Percentiles rank a stretch among this genome's conserved stretches.
phyloP scores from a whole-genome alignment of 2,113 vertebrate genomes.

The Eptesicus fuscus region DNA sequence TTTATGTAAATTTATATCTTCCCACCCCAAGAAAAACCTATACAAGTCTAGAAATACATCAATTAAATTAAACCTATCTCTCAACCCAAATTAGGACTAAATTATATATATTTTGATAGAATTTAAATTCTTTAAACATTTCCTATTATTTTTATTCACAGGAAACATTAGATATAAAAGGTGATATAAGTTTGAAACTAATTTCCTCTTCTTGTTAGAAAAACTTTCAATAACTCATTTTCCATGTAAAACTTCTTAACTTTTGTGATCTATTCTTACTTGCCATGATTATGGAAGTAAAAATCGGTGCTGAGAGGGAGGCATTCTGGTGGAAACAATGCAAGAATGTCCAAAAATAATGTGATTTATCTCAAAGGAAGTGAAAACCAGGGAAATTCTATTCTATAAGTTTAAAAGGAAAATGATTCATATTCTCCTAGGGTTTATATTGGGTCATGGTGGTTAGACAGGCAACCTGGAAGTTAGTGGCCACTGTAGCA shows the following conservation, averaged over 20 bases:
- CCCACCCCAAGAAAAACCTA: background rate
- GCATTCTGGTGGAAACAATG: constrained; percentile 38
- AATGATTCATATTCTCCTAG: background rate
- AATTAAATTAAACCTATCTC: background rate
- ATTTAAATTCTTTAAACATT: background rate
- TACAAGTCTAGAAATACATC: background rate
- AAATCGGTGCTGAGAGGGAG: background rate
- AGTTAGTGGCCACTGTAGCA: background rate
- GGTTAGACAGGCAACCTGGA: background rate
- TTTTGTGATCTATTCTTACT: background rate
- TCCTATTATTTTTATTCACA: background rate
- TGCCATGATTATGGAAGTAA: constrained; percentile 18
- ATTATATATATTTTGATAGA: background rate
- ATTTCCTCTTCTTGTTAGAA: background rate
- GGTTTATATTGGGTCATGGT: background rate
- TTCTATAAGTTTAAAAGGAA: constrained; percentile 25
- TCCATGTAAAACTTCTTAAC: background rate
- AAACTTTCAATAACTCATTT: background rate
- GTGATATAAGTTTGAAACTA: background rate
- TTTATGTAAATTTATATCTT: background rate
- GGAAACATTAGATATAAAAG: background rate
- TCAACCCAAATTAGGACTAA: background rate
- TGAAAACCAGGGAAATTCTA: constrained; percentile 38
- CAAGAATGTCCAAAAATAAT: constrained; percentile 23
- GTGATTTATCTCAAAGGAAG: constrained; percentile 45